Base-by-base conservation (phyloP, 2,888 invertebrate species). In the Drosophila borborema region DNA sequence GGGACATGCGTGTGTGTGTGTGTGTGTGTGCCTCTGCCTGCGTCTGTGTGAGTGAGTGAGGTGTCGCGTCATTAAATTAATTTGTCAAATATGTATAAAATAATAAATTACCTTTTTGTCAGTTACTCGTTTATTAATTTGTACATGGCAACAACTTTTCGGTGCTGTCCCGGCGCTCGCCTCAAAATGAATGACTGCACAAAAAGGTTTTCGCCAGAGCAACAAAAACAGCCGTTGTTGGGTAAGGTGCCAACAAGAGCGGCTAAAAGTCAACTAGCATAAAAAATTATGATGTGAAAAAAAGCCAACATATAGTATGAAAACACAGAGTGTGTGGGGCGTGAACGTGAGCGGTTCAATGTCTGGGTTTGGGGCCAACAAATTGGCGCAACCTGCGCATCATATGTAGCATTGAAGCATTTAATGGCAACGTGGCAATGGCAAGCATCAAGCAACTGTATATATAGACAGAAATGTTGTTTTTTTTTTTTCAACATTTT, bases 31-130 rank as follows among this genome's bases (percentile, higher is more conserved):
- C 18, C 34, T 59, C 49, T 65, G 55, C 56, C 36, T 48, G 31
- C 40, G 55, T 65, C 55, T 60, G 71, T 77, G 67, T 54, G 65
- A 61, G 28, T 41, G 55, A 49, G 64, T 67, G 62, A 82, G 82
- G 83, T 66, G 72, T 74, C 77, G 77, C 82, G 89, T 90, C 90
- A 92, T 91, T 91, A 90, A 91, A 91, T 91, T 91, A 91, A 91
- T 91, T 92, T 92, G 90, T 92, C 92, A 92, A 91, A 91, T 83
- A 87, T 90, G 86, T 87, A 82, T 79, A 89, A 91, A 91, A 90
- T 89, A 90, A 89, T 91, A 91, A 89, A 89, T 91, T 91, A 90
- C 91, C 90, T 90, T 87, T 87, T 87, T 86, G 86, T 87, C 86
- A 87, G 86, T 90, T 90, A 86, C 90, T 86, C 91, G 86, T 90